These are phyloP conservation scores for Calcarius lapponicus DNA, from an alignment of 2,797 vertebrate genomes.

Conservation along the genomic window DNA sequence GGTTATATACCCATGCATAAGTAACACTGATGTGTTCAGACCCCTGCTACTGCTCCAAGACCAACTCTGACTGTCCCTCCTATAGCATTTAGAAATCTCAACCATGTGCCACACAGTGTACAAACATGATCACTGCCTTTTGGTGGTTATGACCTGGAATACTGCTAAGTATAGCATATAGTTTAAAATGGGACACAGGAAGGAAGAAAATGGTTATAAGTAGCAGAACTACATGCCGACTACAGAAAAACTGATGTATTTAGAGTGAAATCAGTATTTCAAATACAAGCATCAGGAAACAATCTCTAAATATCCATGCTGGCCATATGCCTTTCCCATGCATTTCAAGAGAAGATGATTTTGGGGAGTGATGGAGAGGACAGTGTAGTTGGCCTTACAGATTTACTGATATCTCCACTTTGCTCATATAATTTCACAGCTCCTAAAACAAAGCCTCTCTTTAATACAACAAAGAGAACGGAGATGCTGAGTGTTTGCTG, in stretches of 20 bases:
- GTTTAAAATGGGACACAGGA: rapidly evolving
- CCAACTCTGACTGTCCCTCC: neutral
- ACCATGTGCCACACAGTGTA: rapidly evolving
- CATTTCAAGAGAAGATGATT: neutral
- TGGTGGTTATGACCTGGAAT: neutral
- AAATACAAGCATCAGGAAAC: neutral
- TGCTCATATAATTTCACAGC: neutral
- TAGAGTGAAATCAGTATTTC: neutral
- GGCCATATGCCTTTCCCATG: neutral
- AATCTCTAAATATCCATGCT: neutral
- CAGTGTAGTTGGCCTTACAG: neutral
- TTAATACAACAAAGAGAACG: neutral
- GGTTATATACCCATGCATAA: rapidly evolving
- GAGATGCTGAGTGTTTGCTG: neutral
- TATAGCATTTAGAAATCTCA: neutral
- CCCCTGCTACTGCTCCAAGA: neutral
- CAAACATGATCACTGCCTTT: neutral
- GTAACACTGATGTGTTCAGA: rapidly evolving
- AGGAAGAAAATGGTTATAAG: neutral
- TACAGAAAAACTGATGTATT: neutral
- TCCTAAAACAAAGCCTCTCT: neutral
- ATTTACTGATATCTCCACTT: neutral
- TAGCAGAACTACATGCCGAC: neutral
- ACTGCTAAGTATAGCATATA: neutral
- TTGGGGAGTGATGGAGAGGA: neutral